Conservation (phyloP, 2,888 invertebrate species). For the Chromoteleia sp. region DNA sequence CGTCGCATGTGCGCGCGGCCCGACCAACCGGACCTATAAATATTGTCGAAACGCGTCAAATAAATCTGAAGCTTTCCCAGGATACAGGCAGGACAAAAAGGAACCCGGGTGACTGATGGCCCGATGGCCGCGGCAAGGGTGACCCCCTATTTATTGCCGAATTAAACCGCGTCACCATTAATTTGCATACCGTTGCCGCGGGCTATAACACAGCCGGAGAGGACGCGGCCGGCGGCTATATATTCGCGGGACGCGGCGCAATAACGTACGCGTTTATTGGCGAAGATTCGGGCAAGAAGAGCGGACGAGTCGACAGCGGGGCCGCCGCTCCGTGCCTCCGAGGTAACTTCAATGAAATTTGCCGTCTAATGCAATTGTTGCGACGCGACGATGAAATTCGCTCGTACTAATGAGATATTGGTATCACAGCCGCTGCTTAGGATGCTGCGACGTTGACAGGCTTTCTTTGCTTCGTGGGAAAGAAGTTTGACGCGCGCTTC, state of each 20-base stretch:
- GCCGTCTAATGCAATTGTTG: slow-evolving; percentile 59
- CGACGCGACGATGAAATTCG: slow-evolving; percentile 40
- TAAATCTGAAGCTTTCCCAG: slow-evolving; percentile 84
- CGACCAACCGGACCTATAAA: slow-evolving; percentile 84
- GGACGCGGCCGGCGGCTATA: slow-evolving; percentile 27
- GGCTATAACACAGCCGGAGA: slow-evolving; percentile 30
- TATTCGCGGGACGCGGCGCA: too few species aligned
- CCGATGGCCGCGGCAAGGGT: slow-evolving; percentile 81
- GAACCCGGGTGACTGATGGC: slow-evolving; percentile 81
- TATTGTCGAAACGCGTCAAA: slow-evolving; percentile 84
- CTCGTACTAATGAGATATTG: slow-evolving; percentile 52
- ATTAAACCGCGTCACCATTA: slow-evolving; percentile 85
- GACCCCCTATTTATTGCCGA: slow-evolving; percentile 84
- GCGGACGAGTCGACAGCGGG: slow-evolving; percentile 38
- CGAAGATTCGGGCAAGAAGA: slow-evolving; percentile 64
- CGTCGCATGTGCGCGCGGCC: slow-evolving; percentile 74
- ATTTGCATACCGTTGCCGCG: slow-evolving; percentile 81
- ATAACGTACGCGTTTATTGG: slow-evolving; percentile 61
- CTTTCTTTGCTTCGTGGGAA: slow-evolving; percentile 25
- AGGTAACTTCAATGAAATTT: slow-evolving; percentile 57
- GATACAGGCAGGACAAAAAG: slow-evolving; percentile 79
- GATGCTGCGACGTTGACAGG: slow-evolving; percentile 22
- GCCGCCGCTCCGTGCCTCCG: slow-evolving; percentile 5
- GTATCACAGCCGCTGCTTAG: slow-evolving; percentile 24
- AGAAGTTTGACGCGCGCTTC: slow-evolving; percentile 37